A percentile compares a stretch with the other conserved stretches of the same genome.
These are phyloP conservation scores for Lepidochrysops patricia DNA, from an alignment of 2,888 invertebrate species.

Conservation along the genomic window DNA sequence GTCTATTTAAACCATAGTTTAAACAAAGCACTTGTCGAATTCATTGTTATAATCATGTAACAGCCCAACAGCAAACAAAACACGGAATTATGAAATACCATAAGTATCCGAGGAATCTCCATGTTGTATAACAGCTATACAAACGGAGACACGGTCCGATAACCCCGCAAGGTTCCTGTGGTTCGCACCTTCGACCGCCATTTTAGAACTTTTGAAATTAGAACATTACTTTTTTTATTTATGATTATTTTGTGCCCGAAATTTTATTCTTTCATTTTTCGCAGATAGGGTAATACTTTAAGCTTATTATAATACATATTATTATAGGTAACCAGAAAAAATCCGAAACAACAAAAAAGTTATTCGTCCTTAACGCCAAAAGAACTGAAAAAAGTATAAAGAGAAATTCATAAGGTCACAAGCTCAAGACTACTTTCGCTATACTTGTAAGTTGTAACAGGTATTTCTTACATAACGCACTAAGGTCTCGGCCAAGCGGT, in stretches of 20 bases:
- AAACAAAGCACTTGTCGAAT: background rate
- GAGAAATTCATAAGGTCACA: conserved; percentile 10
- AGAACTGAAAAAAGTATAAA: background rate
- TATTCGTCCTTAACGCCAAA: background rate
- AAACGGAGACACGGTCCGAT: conserved; percentile 15
- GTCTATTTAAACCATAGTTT: no score
- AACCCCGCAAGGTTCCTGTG: conserved; percentile 8
- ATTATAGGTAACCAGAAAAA: no score
- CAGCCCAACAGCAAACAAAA: background rate
- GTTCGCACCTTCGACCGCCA: background rate
- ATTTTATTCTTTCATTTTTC: no score
- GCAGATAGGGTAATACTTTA: no score
- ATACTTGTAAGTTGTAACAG: background rate
- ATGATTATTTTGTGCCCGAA: background rate
- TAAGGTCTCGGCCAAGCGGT: conserved; percentile 6
- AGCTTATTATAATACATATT: no score
- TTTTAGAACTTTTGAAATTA: background rate
- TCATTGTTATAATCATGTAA: background rate
- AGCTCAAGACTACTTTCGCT: conserved; percentile 5
- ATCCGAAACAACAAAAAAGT: no score
- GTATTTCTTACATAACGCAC: background rate
- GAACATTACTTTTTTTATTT: background rate
- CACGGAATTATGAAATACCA: background rate
- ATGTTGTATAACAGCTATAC: conserved; percentile 5
- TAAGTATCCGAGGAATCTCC: conserved; percentile 5